Evolutionary conservation across 2,888 invertebrate species (phyloP), one percentile per base, ranked within the genome.

Genomic region (Creontiades dilutus): DNA sequence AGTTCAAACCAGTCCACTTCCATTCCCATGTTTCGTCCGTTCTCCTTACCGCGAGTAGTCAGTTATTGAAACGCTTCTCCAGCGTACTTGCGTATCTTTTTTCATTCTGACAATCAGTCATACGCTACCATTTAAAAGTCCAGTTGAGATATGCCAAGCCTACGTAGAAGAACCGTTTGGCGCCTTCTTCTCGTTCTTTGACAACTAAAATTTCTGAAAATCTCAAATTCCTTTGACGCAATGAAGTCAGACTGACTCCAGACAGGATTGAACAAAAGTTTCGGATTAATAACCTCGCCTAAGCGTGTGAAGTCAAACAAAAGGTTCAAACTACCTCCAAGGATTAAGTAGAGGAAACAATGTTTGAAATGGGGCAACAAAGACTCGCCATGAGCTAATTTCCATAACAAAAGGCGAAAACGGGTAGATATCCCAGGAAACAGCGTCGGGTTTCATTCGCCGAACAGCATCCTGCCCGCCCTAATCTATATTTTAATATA

Each of bases 271-370:
- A 76, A 76, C 76, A 76, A 28, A 76, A 76, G 76, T 76, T 28
- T 76, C 46, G n/a, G 27, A 76, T 28, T 76, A 76, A 76, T 76
- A 76, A 28, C n/a, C 27, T 5, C 16, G 28, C 27, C 9, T 19
- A 19, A 19, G 28, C 46, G 28, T 27, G 3, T 28, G 14, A 23
- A 23, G 28, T 28, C 76, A 46, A 78, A 78, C 37, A 46, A 78
- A 78, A 46, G 78, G 46, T 46, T 78, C 78, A 78, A 11, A 46
- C 78, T 78, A 78, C 28, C 78, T 78, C 11, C 46, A 4, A 76
- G 76, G 46, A 76, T 76, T 28, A 76, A 78, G 78, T n/a, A 16
- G 78, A 78, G 47, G 78, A 78, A 68, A 78, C 78, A 78, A 14
- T 27, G 28, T 46, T 37, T 19, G 37, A 78, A 78, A 46, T 16